These are phyloP conservation scores for Ciconia nigra DNA, from an alignment of 2,797 vertebrate species.

Conservation along the genomic window DNA sequence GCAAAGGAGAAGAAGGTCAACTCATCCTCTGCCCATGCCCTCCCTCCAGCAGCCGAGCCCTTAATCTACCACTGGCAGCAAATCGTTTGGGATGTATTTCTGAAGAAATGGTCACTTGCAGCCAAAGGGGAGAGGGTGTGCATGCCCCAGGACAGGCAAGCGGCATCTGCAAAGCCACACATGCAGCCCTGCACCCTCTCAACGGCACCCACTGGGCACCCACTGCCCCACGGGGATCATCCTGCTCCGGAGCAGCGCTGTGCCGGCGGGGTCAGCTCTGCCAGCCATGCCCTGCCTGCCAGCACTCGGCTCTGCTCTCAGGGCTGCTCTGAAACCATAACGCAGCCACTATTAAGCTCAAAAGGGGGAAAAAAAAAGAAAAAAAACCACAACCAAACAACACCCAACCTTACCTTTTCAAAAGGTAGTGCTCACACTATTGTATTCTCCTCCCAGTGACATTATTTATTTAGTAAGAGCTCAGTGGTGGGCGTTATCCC, in stretches of 20 bases:
- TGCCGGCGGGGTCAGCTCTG: fast-evolving
- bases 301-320: fast-evolving
- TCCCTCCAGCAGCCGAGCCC: neutral
- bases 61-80: neutral
- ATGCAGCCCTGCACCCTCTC: neutral
- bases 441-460: neutral
- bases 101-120: neutral
- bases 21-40: neutral
- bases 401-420: neutral
- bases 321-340: neutral
- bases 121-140: neutral
- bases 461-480: neutral
- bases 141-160: neutral
- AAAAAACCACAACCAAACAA: neutral
- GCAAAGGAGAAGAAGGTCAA: neutral
- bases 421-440: neutral
- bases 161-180: neutral
- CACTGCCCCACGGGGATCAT: fast-evolving
- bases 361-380: neutral
- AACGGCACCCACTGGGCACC: fast-evolving
- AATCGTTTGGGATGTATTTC: neutral
- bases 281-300: fast-evolving
- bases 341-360: fast-evolving
- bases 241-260: neutral
- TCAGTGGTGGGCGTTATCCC: neutral